Evolutionary conservation across 2,113 vertebrate species (phyloP).

Genomic region (Boulengeromyrus knoepffleri): DNA sequence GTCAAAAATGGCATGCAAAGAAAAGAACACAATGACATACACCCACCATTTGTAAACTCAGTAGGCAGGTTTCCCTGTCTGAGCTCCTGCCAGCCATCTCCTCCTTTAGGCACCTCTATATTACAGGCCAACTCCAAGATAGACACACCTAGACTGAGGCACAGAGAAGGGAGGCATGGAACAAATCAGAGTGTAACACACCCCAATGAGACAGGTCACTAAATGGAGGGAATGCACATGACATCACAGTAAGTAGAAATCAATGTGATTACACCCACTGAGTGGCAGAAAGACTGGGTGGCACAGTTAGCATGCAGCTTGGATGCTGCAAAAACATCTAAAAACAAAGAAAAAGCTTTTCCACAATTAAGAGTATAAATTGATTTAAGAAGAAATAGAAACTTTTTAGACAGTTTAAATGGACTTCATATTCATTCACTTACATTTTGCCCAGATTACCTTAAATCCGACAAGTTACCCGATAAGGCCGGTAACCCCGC

Average conservation of each 20-base stretch:
- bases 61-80: constrained; percentile 72
- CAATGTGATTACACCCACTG: neutral
- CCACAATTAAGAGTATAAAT: neutral
- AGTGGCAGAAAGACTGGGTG: neutral
- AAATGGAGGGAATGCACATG: neutral
- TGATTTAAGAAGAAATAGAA: neutral
- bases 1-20: neutral
- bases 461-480: no score
- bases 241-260: neutral
- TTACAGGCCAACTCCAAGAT: constrained; percentile 81
- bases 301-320: neutral
- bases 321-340: neutral
- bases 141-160: constrained; percentile 73
- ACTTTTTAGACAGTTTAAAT: neutral
- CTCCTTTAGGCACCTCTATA: constrained; percentile 78
- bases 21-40: neutral
- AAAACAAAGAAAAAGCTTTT: neutral
- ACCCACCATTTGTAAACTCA: constrained; percentile 64
- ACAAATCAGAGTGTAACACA: neutral
- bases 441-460: no score
- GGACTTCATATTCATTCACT: no score
- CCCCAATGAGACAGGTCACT: neutral
- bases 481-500: no score
- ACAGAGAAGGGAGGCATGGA: neutral
- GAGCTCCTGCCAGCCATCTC: constrained; percentile 82